Percentiles rank a stretch among this genome's conserved stretches.
phyloP scores from a whole-genome alignment of 2,888 invertebrate species.

The Hedya salicella region DNA sequence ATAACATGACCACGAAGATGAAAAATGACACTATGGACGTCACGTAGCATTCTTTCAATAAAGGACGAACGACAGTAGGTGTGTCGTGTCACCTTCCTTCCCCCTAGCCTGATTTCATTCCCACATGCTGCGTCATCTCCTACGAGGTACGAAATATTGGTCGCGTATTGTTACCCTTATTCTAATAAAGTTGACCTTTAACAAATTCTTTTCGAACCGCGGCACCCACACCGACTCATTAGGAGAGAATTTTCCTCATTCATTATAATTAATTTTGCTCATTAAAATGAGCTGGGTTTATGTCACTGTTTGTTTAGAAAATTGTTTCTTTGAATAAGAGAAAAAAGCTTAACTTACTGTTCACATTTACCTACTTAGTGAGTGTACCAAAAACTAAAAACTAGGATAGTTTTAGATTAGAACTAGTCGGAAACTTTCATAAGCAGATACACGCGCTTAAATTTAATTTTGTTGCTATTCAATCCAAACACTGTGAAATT shows the following conservation, averaged over 20 bases:
- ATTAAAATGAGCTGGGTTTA: slow-evolving; percentile 51
- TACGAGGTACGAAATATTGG: slow-evolving; percentile 65
- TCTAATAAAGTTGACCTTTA: slow-evolving; percentile 67
- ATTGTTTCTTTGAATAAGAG: slow-evolving; percentile 29
- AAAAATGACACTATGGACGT: slow-evolving; percentile 46
- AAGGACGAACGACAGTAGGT: slow-evolving; percentile 55
- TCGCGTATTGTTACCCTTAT: slow-evolving; percentile 64
- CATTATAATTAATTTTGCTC: slow-evolving; percentile 62
- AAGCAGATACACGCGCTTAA: too few species aligned
- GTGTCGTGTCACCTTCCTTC: slow-evolving; percentile 56
- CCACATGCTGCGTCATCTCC: slow-evolving; percentile 61
- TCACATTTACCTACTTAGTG: too few species aligned
- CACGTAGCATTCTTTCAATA: slow-evolving; percentile 55
- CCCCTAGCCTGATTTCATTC: slow-evolving; percentile 59
- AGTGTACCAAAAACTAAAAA: too few species aligned
- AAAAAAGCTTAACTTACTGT: slow-evolving; percentile 12
- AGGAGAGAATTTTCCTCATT: slow-evolving; percentile 59
- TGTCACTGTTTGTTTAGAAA: slow-evolving; percentile 32
- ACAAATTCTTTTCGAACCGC: slow-evolving; percentile 70
- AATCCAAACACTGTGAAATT: too few species aligned
- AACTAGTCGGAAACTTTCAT: too few species aligned
- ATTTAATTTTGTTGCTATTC: too few species aligned
- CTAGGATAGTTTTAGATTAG: too few species aligned
- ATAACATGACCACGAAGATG: slow-evolving; percentile 15
- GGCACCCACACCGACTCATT: slow-evolving; percentile 60